Base-by-base conservation (phyloP, 1,140 invertebrate species). In the Monomorium pharaonis region DNA sequence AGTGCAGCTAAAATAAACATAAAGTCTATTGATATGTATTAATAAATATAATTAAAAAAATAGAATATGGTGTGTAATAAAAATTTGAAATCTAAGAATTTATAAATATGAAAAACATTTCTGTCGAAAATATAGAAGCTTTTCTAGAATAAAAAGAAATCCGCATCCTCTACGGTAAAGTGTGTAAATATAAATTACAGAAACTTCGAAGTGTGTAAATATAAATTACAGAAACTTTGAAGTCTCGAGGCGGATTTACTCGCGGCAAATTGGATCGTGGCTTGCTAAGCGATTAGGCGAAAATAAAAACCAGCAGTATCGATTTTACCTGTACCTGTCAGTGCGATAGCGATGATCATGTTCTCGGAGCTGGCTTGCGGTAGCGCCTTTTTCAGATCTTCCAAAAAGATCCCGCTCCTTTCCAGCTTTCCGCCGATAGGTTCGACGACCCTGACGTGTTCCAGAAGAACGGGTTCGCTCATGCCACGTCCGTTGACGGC, bases 401-500 rank as follows among this genome's bases (percentile, higher is more conserved):
- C 91, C 3, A 94, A 80, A 69, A 95, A 93, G 27, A 93, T 84
- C 2, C 93, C 92, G 14, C 87, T 92, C 3, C 85, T 90, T 9
- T 92, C 84, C 37, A 91, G 70, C 27, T 91, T 94, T 6, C 89
- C 89, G 5, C 94, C 94, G 81, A 95, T 92, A 58, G 94, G 85
- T 69, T 95, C 94, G n/a, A 92, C 89, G 12, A 97, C 94, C 42
- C 95, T 93, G 54, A 97, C 94, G 86, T 96, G 96, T 78, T 96
- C 94, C 85, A 97, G 93, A 65, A 97, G 93, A 21, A 96, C 95
- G 0, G 96, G 96, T 33, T 96, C 95, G 92, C 97, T 97, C 69
- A 96, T 95, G 49, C 97, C 97, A 88, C 96, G 97, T 49, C 96
- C 96, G 92, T 98, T 98, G 83, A 96, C 96, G 60, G 97, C 97